Evolutionary conservation across 2,113 vertebrate genomes (phyloP).

Genomic region (Zosterops hypoxanthus): DNA sequence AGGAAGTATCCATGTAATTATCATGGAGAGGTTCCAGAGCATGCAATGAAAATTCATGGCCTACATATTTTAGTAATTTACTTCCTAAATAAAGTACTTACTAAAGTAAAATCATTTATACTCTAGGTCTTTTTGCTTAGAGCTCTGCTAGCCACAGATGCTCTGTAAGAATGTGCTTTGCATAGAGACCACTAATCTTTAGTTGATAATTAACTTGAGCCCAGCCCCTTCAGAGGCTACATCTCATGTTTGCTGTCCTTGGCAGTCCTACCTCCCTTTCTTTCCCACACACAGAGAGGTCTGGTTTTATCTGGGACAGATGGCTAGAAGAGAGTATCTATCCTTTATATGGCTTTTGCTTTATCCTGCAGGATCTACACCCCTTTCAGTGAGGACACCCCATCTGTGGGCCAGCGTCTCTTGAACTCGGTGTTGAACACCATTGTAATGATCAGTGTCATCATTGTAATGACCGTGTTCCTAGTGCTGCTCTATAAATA

Average conservation of each 20-base stretch:
- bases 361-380: slow-evolving; percentile 89
- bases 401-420: slow-evolving; percentile 87
- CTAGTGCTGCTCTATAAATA: slow-evolving; percentile 95
- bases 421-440: slow-evolving; percentile 94
- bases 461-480: slow-evolving; percentile 93
- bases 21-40: not conserved
- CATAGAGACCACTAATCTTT: not conserved
- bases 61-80: not conserved
- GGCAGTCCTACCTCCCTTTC: slow-evolving; percentile 1
- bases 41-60: not conserved
- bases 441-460: slow-evolving; percentile 97
- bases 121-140: not conserved
- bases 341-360: not conserved
- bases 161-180: not conserved
- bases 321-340: not conserved
- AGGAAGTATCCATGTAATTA: not conserved
- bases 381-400: slow-evolving; percentile 91
- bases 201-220: slow-evolving; percentile 10
- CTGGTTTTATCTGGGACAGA: not conserved
- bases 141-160: not conserved
- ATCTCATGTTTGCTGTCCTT: slow-evolving; percentile 7
- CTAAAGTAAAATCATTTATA: not conserved
- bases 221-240: not conserved
- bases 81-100: not conserved
- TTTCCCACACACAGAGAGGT: not conserved